These are phyloP conservation scores for Rhinopomastus cyanomelas DNA, from an alignment of 2,113 vertebrate species.

Conservation along the genomic window DNA sequence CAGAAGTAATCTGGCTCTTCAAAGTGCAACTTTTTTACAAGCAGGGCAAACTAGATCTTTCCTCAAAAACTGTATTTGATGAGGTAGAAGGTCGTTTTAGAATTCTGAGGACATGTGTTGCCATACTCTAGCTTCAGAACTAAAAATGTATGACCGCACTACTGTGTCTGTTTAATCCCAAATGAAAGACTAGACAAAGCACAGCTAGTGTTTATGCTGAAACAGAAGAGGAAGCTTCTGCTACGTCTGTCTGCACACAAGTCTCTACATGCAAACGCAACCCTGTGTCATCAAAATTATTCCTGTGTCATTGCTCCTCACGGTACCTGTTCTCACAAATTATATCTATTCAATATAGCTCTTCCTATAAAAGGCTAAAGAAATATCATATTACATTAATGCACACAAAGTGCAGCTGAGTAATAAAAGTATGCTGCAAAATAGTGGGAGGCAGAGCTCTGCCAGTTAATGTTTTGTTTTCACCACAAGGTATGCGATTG, in stretches of 20 bases:
- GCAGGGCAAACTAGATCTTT: background rate
- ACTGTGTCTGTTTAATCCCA: background rate
- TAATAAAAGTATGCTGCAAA: background rate
- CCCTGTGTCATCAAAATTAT: background rate
- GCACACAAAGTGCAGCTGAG: background rate
- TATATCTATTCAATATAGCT: background rate
- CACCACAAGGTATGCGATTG: background rate
- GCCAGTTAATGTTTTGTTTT: background rate
- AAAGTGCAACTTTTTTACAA: background rate
- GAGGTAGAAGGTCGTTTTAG: background rate
- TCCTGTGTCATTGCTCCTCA: background rate
- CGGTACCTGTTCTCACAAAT: background rate
- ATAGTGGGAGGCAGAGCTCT: background rate
- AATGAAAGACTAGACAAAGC: background rate
- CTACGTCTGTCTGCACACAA: background rate
- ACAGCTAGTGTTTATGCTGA: background rate
- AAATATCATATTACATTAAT: background rate
- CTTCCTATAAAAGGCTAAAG: background rate
- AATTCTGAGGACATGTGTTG: background rate
- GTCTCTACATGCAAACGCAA: background rate
- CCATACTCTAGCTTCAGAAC: background rate
- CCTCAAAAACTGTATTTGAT: background rate
- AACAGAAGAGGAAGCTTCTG: background rate
- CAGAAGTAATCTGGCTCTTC: background rate
- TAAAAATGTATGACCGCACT: background rate